phyloP scores from a whole-genome alignment of 2,113 vertebrate species.

The Glareola pratincola region DNA sequence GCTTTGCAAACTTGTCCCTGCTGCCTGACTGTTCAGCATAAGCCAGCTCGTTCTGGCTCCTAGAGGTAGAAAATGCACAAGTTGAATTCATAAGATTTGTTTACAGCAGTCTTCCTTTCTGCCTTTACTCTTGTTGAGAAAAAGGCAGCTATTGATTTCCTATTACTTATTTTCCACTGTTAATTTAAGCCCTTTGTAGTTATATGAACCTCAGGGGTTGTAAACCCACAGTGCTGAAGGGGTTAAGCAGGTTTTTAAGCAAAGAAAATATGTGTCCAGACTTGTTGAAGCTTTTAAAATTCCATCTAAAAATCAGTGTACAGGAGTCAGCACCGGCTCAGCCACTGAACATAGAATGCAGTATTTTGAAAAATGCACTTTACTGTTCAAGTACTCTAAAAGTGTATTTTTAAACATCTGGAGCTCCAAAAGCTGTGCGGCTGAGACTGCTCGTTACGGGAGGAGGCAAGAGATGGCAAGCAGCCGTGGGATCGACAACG shows the following conservation, averaged over 20 bases:
- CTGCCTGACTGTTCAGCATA: neutral
- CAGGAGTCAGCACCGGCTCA: neutral
- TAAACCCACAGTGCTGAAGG: neutral
- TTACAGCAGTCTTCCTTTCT: neutral
- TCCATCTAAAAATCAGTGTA: constrained; percentile 21
- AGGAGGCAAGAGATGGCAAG: neutral
- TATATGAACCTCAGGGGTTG: neutral
- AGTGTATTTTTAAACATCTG: constrained; percentile 50
- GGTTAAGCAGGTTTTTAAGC: constrained; percentile 11
- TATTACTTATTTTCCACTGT: neutral
- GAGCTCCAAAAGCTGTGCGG: neutral
- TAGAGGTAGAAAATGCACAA: neutral
- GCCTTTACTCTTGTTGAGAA: neutral
- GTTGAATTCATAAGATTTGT: neutral
- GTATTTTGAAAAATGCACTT: constrained; percentile 11
- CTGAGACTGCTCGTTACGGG: neutral
- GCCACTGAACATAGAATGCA: neutral
- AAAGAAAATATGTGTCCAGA: neutral
- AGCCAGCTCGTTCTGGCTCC: neutral
- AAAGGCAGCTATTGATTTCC: neutral
- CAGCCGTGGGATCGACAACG: neutral
- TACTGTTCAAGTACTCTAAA: constrained; percentile 19
- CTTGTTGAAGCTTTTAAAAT: constrained; percentile 9
- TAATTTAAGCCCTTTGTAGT: neutral
- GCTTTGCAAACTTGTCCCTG: neutral